Base-by-base conservation (phyloP, 2,113 vertebrate species). In the Xyrauchen texanus region DNA sequence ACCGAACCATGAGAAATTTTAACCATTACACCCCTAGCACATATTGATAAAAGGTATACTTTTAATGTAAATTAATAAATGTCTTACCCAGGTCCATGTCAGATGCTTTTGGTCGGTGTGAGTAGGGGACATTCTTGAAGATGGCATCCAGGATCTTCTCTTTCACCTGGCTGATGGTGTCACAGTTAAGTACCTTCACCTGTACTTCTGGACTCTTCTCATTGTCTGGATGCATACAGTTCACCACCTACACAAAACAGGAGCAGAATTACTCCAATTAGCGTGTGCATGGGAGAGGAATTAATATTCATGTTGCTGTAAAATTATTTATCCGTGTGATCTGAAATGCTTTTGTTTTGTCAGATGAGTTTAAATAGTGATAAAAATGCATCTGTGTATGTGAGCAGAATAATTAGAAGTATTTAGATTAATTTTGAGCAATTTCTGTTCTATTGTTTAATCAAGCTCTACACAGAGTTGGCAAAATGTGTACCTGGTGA, bases 71-170 rank as follows among this genome's bases (percentile, higher is more conserved):
- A 34, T 34, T 34, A 34, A 34, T 49, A 49, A 49, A 49, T 49
- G 15, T 87, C 90, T 52, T 92, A 99, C 98, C 98, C 53, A 99
- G 89, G 85, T 99, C 98, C 97, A 99, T 98, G 83, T 99, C 98
- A 5, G 96, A 95, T 52, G 97, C 97, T 87, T 98, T 99, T 65
- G 96, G 95, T 46, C 98, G 90, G 69, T 98, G 98, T 2, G 98
- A 99, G 85, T 96, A 96, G 9, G 97, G 98, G 34, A 99, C 94
- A 0, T 99, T 99, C 92, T 99, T 99, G 90, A 98, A 99, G 89
- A 99, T 97, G 88, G 98, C 96, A 1, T 99, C 98, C 0, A 99
- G 93, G 82, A 99, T 98, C 89, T 99, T 99, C 90, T 99, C 98
- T 88, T 99, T 98, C 84, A 97, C 96, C 84, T 99, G 98, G 0